Evolutionary conservation across 2,113 vertebrate species (phyloP), one percentile per base, ranked within the genome.

Genomic region (Takifugu bimaculatus): DNA sequence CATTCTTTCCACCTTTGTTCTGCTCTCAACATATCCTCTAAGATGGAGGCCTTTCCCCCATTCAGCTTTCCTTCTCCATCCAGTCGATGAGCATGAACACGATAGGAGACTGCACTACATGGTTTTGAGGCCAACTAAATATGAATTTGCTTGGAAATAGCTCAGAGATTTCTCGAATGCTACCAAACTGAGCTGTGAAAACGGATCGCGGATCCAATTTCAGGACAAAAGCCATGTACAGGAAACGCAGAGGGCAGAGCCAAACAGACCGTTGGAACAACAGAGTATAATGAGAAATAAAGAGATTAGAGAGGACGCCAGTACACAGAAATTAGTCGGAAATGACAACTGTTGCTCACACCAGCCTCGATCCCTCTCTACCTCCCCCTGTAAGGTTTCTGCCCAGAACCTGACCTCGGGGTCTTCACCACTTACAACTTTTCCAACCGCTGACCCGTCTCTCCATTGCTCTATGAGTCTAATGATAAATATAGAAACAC

Each of bases 401-500:
- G 39, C 47, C 67, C 68, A 70, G 62, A 53, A 73, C 72, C 78
- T 79, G 84, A 90, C 79, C 70, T 51, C 56, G 63, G 75, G 65
- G 66, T 82, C 75, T 84, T 72, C 75, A 78, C 71, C 60, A 54
- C 60, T 32, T 72, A 82, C 78, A 91, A 88, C 80, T 83, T 90
- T 88, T 91, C 90, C 86, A 58, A 89, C 79, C 87, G 75, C 87
- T 77, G 74, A 63, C 69, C 72, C 74, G 61, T 79, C 55, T 68
- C 81, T 85, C 77, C 72, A 64, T 80, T 49, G 5, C 70, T 78
- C 50, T 65, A 39, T 84, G 58, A 26, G 63, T 69, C 70, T 72
- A 60, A 44, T 54, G 87, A 87, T 90, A 92, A 91, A 90, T 89
- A 90, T 92, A 92, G 90, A 85, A 80, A 10, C 83, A 70, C 64